phyloP scores from a whole-genome alignment of 2,113 vertebrate genomes.

The Tragelaphus buxtoni region DNA sequence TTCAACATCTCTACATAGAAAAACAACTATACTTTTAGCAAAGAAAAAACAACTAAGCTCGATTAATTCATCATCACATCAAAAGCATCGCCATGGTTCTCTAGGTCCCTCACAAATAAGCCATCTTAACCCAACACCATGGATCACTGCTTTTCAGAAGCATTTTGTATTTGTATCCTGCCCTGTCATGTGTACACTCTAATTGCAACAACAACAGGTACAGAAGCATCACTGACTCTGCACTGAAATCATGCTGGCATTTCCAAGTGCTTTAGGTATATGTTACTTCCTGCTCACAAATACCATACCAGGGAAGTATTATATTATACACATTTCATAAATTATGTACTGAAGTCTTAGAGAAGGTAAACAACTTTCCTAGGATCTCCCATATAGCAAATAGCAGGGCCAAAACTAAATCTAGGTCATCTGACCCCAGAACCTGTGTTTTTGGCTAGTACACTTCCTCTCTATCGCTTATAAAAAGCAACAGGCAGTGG shows the following conservation, averaged over 20 bases:
- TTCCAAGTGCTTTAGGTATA: not conserved
- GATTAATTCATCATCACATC: not conserved
- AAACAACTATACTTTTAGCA: not conserved
- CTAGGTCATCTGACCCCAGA: not conserved
- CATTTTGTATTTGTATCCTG: not conserved
- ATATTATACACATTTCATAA: not conserved
- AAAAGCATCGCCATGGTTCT: not conserved
- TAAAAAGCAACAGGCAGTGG: not conserved
- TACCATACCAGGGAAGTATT: not conserved
- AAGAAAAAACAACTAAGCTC: not conserved
- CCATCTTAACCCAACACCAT: not conserved
- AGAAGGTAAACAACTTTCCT: not conserved
- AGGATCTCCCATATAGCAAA: not conserved
- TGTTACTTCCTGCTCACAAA: not conserved
- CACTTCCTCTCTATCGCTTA: fast-evolving
- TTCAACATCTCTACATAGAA: not conserved
- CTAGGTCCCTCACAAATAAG: not conserved
- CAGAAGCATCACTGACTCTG: fast-evolving
- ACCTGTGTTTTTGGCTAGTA: not conserved
- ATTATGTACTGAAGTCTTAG: not conserved
- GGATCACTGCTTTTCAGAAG: not conserved
- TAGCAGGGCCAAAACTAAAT: not conserved
- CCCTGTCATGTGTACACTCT: not conserved
- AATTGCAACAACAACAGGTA: fast-evolving
- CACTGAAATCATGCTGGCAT: not conserved